These are phyloP conservation scores for Platorchestia sp. DNA, from an alignment of 1,140 invertebrate species.

Conservation along the genomic window DNA sequence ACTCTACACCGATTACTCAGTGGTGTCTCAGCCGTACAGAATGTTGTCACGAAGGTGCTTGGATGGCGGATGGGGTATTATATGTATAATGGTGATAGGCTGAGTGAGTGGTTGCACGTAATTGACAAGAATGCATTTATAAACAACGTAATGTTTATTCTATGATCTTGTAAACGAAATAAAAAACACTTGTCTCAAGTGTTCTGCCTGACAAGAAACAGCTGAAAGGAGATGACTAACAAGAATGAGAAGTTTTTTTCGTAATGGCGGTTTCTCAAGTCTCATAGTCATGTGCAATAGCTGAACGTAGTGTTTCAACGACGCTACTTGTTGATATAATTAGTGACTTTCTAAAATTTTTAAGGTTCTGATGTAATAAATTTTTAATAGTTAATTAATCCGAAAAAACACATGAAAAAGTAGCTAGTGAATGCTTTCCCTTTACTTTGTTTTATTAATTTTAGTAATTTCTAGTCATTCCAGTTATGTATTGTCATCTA, in stretches of 20 bases:
- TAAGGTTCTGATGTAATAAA: background rate
- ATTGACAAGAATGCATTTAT: background rate
- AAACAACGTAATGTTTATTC: background rate
- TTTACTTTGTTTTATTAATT: too few species aligned
- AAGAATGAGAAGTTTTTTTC: slow-evolving; percentile 1
- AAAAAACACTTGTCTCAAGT: background rate
- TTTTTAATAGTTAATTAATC: too few species aligned
- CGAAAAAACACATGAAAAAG: too few species aligned
- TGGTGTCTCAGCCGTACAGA: background rate
- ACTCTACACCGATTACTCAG: background rate
- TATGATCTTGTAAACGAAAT: background rate
- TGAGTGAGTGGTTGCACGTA: background rate
- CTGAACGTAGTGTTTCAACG: background rate
- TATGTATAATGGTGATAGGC: background rate
- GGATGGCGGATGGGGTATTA: background rate
- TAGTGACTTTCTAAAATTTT: background rate
- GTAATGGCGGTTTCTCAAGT: background rate
- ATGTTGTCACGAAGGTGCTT: background rate
- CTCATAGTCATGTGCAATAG: background rate
- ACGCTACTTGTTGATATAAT: background rate
- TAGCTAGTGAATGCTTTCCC: too few species aligned
- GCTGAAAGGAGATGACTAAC: background rate
- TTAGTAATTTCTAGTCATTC: too few species aligned
- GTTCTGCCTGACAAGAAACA: background rate
- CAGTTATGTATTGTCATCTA: too few species aligned